These are phyloP conservation scores for Pao palembangensis DNA, from an alignment of 2,113 vertebrate genomes.

Conservation along the genomic window DNA sequence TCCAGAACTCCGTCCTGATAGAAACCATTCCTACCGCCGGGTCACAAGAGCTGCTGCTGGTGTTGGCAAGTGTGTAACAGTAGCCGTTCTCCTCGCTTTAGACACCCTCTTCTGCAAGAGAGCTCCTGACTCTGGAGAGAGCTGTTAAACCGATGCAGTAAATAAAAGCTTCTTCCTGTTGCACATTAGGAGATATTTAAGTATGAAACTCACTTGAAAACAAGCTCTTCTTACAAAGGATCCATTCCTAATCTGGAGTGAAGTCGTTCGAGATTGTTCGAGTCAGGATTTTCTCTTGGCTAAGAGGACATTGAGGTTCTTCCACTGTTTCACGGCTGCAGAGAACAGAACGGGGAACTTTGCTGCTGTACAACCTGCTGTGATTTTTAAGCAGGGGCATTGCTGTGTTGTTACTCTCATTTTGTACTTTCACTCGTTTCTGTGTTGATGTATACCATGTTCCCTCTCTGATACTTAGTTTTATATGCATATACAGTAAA, in stretches of 20 bases:
- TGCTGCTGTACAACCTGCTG: slow-evolving; percentile 77
- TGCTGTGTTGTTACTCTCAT: slow-evolving; percentile 72
- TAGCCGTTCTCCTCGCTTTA: slow-evolving; percentile 55
- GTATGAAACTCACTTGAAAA: slow-evolving; percentile 62
- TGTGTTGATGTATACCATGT: slow-evolving; percentile 48
- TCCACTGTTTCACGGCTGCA: slow-evolving; percentile 62
- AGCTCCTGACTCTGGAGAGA: slow-evolving; percentile 54
- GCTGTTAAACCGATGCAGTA: slow-evolving; percentile 31
- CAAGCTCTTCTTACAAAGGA: slow-evolving; percentile 47
- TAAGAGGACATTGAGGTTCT: slow-evolving; percentile 71
- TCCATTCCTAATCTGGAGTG: slow-evolving; percentile 63
- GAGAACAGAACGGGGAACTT: slow-evolving; percentile 59
- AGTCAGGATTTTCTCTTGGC: slow-evolving; percentile 67
- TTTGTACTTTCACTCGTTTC: slow-evolving; percentile 64
- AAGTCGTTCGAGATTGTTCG: slow-evolving; percentile 49
- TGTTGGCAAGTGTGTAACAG: slow-evolving; percentile 57
- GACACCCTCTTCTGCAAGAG: slow-evolving; percentile 71
- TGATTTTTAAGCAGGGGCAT: slow-evolving; percentile 63
- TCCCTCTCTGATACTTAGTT: slow-evolving; percentile 60
- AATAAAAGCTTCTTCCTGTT: slow-evolving; percentile 24
- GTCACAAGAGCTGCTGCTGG: slow-evolving; percentile 64
- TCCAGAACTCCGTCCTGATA: slow-evolving; percentile 67
- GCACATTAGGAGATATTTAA: slow-evolving; percentile 44
- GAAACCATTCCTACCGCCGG: slow-evolving; percentile 72
- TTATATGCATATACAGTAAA: slow-evolving; percentile 63